These are phyloP conservation scores for Boulengeromyrus knoepffleri DNA, from an alignment of 2,113 vertebrate species.

Conservation along the genomic window DNA sequence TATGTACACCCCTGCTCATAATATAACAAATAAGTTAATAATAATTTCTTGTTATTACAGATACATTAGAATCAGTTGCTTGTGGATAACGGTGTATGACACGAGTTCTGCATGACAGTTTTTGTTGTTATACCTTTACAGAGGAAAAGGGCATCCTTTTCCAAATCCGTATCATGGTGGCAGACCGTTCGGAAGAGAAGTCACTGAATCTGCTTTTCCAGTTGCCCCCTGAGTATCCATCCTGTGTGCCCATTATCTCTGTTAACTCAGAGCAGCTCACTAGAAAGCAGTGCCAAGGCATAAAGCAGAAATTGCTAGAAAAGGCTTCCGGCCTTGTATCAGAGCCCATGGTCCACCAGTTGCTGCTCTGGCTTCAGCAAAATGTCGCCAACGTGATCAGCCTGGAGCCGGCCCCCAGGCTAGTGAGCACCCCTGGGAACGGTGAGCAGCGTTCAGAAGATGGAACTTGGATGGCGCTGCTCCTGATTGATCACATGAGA, in stretches of 20 bases:
- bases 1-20: not conserved
- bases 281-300: constrained; percentile 55
- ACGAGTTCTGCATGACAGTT: not conserved
- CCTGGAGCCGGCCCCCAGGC: constrained; percentile 34
- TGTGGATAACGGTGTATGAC: not conserved
- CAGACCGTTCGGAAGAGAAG: constrained; percentile 47
- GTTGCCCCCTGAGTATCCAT: constrained; percentile 66
- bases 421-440: not conserved
- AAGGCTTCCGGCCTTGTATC: constrained; percentile 57
- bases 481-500: constrained; percentile 79
- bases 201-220: constrained; percentile 66
- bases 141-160: constrained; percentile 61
- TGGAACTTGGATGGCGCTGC: constrained; percentile 19
- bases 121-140: constrained; percentile 30
- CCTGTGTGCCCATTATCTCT: constrained; percentile 59
- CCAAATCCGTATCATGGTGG: constrained; percentile 60
- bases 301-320: constrained; percentile 59
- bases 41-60: not conserved
- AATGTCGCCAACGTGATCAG: constrained; percentile 53
- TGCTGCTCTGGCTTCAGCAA: constrained; percentile 71
- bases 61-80: not conserved
- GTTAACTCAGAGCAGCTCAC: constrained; percentile 66
- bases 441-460: constrained; percentile 36
- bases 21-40: not conserved
- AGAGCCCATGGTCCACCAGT: constrained; percentile 69